Evolutionary conservation across 2,797 vertebrate genomes (phyloP).

Genomic region (Chelidonichthys spinosus): DNA sequence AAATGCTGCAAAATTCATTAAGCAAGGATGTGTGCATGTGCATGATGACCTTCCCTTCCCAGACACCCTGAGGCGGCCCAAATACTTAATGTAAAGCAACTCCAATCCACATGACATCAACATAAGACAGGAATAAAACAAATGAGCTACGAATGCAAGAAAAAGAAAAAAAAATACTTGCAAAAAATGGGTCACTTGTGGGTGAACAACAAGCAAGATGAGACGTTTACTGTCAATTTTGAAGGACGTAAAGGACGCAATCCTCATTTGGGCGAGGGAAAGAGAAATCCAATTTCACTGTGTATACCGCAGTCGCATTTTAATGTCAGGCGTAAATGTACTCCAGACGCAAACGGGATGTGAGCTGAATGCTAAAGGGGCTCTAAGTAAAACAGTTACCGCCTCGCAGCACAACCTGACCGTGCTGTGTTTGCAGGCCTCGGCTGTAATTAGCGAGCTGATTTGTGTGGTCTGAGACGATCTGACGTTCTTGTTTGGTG

Average conservation of each 20-base stretch:
- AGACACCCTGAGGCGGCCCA: slow-evolving; percentile 12
- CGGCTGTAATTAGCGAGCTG: slow-evolving; percentile 38
- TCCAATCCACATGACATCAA: slow-evolving; percentile 24
- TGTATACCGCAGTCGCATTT: slow-evolving; percentile 63
- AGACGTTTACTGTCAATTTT: slow-evolving; percentile 64
- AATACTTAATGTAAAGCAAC: slow-evolving; percentile 42
- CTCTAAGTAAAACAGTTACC: slow-evolving; percentile 45
- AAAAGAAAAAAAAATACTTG: slow-evolving; percentile 20
- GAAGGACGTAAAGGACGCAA: slow-evolving; percentile 72
- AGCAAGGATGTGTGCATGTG: slow-evolving; percentile 13
- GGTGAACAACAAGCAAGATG: slow-evolving; percentile 49
- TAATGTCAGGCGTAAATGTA: slow-evolving; percentile 74
- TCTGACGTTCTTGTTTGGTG: slow-evolving; percentile 19
- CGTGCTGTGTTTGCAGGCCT: slow-evolving; percentile 28
- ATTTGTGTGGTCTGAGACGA: slow-evolving; percentile 32
- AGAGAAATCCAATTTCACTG: slow-evolving; percentile 74
- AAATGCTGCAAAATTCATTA: background rate
- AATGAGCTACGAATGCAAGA: slow-evolving; percentile 23
- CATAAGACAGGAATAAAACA: slow-evolving; percentile 32
- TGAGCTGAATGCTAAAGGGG: slow-evolving; percentile 69
- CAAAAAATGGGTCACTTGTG: slow-evolving; percentile 41
- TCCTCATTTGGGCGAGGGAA: slow-evolving; percentile 64
- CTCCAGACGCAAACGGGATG: slow-evolving; percentile 68
- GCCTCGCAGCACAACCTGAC: slow-evolving; percentile 32
- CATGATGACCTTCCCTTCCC: slow-evolving; percentile 12